Evolutionary conservation across 2,797 vertebrate genomes (phyloP).

Genomic region (Borostomias antarcticus): DNA sequence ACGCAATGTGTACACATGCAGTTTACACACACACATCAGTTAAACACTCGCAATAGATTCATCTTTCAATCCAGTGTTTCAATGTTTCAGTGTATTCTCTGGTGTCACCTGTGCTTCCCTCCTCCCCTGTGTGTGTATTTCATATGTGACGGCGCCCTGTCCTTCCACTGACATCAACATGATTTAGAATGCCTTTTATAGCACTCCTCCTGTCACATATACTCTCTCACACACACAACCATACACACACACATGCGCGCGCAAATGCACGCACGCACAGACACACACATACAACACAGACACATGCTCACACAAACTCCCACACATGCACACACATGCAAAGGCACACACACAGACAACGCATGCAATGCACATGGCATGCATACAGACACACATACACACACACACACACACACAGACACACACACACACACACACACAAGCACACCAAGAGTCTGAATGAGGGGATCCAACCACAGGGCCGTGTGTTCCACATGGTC

Average conservation of each 20-base stretch:
- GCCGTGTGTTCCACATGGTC: neutral
- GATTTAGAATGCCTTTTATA: slow-evolving; percentile 45
- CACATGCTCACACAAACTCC: neutral
- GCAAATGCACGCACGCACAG: neutral
- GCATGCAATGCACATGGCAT: too few relatives aligned
- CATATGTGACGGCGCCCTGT: slow-evolving; percentile 33
- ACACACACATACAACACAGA: too few relatives aligned
- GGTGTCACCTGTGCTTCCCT: slow-evolving; percentile 30
- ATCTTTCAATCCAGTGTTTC: slow-evolving; percentile 39
- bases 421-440: slow-evolving; percentile 3
- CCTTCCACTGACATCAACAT: slow-evolving; percentile 24
- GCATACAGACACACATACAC: slow-evolving; percentile 1
- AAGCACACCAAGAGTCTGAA: neutral
- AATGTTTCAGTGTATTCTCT: slow-evolving; percentile 18
- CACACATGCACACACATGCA: too few relatives aligned
- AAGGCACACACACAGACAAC: neutral
- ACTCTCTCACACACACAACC: slow-evolving; percentile 1
- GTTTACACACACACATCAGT: neutral
- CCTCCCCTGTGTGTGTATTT: slow-evolving; percentile 28
- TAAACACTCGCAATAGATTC: slow-evolving; percentile 17
- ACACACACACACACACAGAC: neutral
- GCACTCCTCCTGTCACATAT: neutral
- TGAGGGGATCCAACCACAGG: too few relatives aligned
- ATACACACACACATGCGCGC: neutral
- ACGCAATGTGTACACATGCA: neutral